These are phyloP conservation scores for Oryzias javanicus DNA, from an alignment of 2,113 vertebrate genomes.

Conservation along the genomic window DNA sequence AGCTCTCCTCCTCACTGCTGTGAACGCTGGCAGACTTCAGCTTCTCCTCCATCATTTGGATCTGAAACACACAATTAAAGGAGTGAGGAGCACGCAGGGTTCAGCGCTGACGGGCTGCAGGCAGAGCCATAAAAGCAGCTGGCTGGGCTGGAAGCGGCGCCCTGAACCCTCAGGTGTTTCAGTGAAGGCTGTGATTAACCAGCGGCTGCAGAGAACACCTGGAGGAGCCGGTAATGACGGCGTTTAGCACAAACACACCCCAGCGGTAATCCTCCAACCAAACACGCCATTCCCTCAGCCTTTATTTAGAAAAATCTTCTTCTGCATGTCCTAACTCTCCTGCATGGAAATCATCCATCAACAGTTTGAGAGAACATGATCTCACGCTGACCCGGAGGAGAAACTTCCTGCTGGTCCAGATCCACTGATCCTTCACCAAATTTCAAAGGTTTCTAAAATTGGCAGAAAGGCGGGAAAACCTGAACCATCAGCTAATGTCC, in stretches of 20 bases:
- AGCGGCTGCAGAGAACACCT: constrained; percentile 50
- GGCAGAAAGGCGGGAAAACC: no score
- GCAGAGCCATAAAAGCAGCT: constrained; percentile 25
- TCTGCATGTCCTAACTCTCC: background rate
- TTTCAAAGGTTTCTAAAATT: no score
- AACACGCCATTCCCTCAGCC: constrained; percentile 5
- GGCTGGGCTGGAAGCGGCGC: constrained; percentile 6
- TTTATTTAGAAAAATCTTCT: background rate
- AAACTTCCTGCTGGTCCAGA: no score
- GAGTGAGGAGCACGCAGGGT: constrained; percentile 10
- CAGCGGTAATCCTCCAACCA: constrained; percentile 9
- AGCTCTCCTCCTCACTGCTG: constrained; percentile 78
- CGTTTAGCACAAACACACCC: constrained; percentile 18
- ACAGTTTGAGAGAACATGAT: no score
- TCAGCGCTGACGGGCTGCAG: constrained; percentile 16
- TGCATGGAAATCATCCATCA: no score
- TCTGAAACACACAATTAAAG: constrained; percentile 68
- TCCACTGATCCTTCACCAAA: no score
- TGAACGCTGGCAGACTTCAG: constrained; percentile 80
- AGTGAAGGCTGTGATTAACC: constrained; percentile 32
- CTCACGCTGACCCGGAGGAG: no score
- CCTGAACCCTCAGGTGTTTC: constrained; percentile 33
- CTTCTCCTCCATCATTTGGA: constrained; percentile 85
- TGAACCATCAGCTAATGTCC: no score
- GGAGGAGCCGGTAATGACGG: constrained; percentile 40